Evolutionary conservation across 2,113 vertebrate genomes (phyloP), one percentile per base, ranked within the genome.

Genomic region (Antechinus flavipes): DNA sequence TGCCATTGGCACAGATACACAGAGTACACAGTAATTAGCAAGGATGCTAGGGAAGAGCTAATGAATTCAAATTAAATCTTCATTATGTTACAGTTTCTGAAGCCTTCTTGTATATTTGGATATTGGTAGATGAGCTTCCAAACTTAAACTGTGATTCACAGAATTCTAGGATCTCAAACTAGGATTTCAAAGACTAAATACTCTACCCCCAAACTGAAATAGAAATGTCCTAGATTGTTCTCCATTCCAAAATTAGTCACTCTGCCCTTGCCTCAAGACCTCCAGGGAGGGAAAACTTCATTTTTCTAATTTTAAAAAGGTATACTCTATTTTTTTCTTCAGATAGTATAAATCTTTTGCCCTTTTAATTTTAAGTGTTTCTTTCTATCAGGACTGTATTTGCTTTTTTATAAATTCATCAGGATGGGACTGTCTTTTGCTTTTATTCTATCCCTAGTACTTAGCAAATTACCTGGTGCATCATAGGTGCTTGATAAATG

Each of bases 1-100:
- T 24, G 61, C 92, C 46, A 90, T 95, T 93, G 55, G 89, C 89
- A 90, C 49, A 90, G 89, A 90, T 26, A 90, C 68, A 84, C 68
- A 5, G 11, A 46, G 7, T 54, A 58, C 56, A 49, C 19, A 94
- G 52, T 22, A 91, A 3, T 53, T 95, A 49, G 8, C 10, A 12
- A 49, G 55, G 42, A 42, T 24, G 89, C 25, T 94, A 1, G 61
- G 42, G 89, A 53, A 68, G 90, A 50, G 2, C 27, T 55, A 58
- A 53, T 49, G 93, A 91, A 25, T 95, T 94, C 84, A 53, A 94
- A 92, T 26, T 54, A 89, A 54, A 55, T 2, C 42, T 95, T 93
- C 35, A 26, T 46, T 92, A 10, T 94, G 19, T 16, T 54, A 11
- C 16, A 56, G 3, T 22, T 90, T 90, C 46, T 42, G 49, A 90